phyloP scores from a whole-genome alignment of 1,140 invertebrate genomes.

The Plodia interpunctella region DNA sequence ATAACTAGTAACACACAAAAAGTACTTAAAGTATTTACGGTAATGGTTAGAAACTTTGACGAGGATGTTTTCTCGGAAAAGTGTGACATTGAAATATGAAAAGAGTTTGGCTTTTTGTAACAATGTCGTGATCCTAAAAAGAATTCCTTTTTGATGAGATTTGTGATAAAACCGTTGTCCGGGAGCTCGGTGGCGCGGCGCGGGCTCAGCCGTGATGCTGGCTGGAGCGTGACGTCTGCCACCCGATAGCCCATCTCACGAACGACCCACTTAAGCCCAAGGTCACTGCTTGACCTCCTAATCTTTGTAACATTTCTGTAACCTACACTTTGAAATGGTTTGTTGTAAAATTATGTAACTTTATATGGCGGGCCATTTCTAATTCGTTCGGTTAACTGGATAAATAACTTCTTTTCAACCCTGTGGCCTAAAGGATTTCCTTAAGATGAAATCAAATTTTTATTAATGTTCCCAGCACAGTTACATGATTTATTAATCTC shows the following conservation, averaged over 20 bases:
- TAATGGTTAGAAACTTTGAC: background rate
- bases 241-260: constrained; percentile 72
- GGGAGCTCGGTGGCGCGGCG: constrained; percentile 3
- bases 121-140: background rate
- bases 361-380: background rate
- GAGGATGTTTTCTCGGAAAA: background rate
- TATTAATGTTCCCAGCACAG: background rate
- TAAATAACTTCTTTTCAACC: too few relatives aligned
- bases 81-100: constrained; percentile 1
- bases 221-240: constrained; percentile 66
- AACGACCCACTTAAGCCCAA: constrained; percentile 68
- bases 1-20: too few relatives aligned
- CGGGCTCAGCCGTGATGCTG: constrained; percentile 26
- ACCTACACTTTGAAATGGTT: constrained; percentile 30
- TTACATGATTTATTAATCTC: background rate
- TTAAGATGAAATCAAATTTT: background rate
- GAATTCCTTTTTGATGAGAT: constrained; percentile 1
- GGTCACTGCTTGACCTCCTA: constrained; percentile 69
- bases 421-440: too few relatives aligned
- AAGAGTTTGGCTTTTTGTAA: background rate
- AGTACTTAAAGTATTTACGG: background rate
- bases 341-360: constrained; percentile 4
- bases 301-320: constrained; percentile 56
- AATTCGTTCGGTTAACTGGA: background rate
- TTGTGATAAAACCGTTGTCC: constrained; percentile 6